Conservation (phyloP, 2,797 vertebrate species). For the Heteromormyrus szaboi region DNA sequence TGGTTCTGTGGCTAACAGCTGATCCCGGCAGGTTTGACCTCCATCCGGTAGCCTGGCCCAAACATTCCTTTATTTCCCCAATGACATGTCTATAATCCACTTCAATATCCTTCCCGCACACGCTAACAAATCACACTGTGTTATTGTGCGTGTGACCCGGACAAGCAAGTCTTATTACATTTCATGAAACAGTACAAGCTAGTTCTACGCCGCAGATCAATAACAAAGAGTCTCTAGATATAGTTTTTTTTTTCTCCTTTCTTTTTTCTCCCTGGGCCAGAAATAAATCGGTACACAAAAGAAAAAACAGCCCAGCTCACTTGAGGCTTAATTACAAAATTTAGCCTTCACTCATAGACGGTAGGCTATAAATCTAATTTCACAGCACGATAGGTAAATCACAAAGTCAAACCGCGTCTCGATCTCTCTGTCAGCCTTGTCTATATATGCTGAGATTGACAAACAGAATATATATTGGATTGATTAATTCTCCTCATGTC, state of each 20-base stretch:
- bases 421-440: constrained; percentile 35
- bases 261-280: constrained; percentile 33
- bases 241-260: constrained; percentile 38
- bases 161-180: constrained; percentile 25
- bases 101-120: constrained; percentile 40
- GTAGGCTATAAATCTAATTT: constrained; percentile 45
- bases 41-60: constrained; percentile 65
- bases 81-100: constrained; percentile 66
- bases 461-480: constrained; percentile 23
- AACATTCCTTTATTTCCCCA: constrained; percentile 68
- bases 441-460: constrained; percentile 33
- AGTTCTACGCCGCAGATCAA: constrained; percentile 45
- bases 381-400: constrained; percentile 37
- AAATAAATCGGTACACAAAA: constrained; percentile 47
- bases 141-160: constrained; percentile 11
- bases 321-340: constrained; percentile 49
- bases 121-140: constrained; percentile 38
- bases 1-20: constrained; percentile 48
- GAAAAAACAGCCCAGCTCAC: constrained; percentile 41
- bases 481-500: constrained; percentile 2
- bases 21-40: constrained; percentile 63
- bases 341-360: constrained; percentile 43
- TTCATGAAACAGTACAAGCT: constrained; percentile 37
- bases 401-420: constrained; percentile 19
- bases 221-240: constrained; percentile 43